Evolutionary conservation across 23 tunicate genomes (phyloP).

Genomic region (Diplosoma virens): DNA sequence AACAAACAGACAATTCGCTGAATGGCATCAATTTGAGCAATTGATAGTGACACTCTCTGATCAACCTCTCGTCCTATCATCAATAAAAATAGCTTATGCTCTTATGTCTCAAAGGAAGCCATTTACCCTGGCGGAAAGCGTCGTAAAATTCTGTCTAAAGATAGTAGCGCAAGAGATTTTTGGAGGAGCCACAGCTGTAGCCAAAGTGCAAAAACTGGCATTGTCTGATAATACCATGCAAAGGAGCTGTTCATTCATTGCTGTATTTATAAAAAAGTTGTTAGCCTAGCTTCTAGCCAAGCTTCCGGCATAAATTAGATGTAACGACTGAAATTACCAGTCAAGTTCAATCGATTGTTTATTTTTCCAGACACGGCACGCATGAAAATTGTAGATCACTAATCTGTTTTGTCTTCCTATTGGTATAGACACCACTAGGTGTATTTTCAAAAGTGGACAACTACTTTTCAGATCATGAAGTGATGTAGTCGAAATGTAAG

Average conservation of each 20-base stretch:
- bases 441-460: slow-evolving; percentile 40
- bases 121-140: slow-evolving; percentile 58
- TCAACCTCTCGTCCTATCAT: slow-evolving; percentile 61
- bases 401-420: slow-evolving; percentile 40
- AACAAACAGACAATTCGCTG: no score
- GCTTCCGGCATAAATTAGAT: slow-evolving; percentile 55
- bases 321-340: slow-evolving; percentile 65
- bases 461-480: slow-evolving; percentile 39
- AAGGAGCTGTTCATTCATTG: not conserved
- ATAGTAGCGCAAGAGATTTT: slow-evolving; percentile 48
- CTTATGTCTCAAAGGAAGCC: slow-evolving; percentile 62
- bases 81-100: slow-evolving; percentile 48
- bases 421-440: slow-evolving; percentile 33
- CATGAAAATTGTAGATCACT: slow-evolving; percentile 35
- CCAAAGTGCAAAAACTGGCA: slow-evolving; percentile 54
- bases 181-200: slow-evolving; percentile 53
- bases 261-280: not conserved
- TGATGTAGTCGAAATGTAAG: slow-evolving; percentile 52
- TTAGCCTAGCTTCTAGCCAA: slow-evolving; percentile 50
- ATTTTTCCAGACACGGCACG: slow-evolving; percentile 40
- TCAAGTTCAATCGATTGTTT: slow-evolving; percentile 59
- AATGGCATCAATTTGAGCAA: slow-evolving; percentile 25
- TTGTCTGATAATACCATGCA: slow-evolving; percentile 58
- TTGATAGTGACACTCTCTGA: slow-evolving; percentile 20
- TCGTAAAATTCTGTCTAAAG: slow-evolving; percentile 52